Base-by-base conservation (phyloP, 2,113 vertebrate genomes). In the Tachysurus fulvidraco region DNA sequence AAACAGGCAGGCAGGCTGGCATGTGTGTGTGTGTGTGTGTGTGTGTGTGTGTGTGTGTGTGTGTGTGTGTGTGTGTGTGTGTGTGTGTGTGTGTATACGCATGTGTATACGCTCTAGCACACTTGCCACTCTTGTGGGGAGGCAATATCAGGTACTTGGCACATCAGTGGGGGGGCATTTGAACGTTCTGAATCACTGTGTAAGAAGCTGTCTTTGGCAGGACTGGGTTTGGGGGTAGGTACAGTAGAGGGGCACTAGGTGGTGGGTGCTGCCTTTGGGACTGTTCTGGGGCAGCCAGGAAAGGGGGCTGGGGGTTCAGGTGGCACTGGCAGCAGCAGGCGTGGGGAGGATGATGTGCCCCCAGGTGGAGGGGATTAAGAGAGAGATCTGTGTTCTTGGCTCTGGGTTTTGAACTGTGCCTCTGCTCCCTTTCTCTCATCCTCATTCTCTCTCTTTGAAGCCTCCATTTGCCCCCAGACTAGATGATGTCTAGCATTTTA, bases 321-420 rank as follows among this genome's bases (percentile, higher is more conserved):
- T 73, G 83, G 82, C 60, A 82, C 77, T 81, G 82, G 71, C 50
- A 84, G 83, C 78, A 85, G 85, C 71, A 57, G 85, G 87, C 77
- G 85, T 73, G 74, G 60, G 64, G 84, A 78, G 88, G 83, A 86
- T 57, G 89, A 88, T 86, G 83, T 87, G 88, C 83, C 89, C 86
- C 77, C 67, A 89, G 89, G 89, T 89, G 86, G 88, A 88, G 81
- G 50, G 85, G 89, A 90, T 90, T 90, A 89, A 88, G 86, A 86
- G 84, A 71, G 78, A 86, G 88, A 86, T 88, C 83, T 87, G 83
- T 84, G 85, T 90, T 89, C 84, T 84, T 77, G 83, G 87, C 88
- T 88, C 25, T 21, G 36, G 30, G 55, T 84, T 85, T 80, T 78
- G 83, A 81, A 85, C 82, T 81, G 50, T 69, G 30, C 82, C 57